Evolutionary conservation across 2,797 vertebrate species (phyloP).

Genomic region (Acanthurus leucopareius): DNA sequence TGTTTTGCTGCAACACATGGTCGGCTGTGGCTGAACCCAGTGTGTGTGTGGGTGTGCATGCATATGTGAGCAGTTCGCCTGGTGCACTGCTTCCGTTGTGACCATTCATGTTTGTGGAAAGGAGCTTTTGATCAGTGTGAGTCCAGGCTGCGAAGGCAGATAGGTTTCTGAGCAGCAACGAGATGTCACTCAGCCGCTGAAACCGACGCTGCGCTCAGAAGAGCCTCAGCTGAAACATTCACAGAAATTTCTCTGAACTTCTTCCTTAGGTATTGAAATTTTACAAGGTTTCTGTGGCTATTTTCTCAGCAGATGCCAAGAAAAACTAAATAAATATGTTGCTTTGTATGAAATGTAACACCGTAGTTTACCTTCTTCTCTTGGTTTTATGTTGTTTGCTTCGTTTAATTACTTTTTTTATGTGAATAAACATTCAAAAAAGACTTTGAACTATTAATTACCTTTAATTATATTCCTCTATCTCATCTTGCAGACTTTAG

Average conservation of each 20-base stretch:
- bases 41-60: background rate
- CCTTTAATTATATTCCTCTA: no score
- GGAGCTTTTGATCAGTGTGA: constrained; percentile 38
- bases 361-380: no score
- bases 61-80: background rate
- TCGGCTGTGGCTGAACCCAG: background rate
- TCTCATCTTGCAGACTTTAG: no score
- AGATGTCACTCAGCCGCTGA: background rate
- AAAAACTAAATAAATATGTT: no score
- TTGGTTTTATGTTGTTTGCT: no score
- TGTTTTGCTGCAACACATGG: background rate
- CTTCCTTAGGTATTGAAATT: background rate
- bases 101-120: constrained; percentile 7
- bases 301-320: no score
- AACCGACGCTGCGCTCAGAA: background rate
- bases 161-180: background rate
- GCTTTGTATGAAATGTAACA: no score
- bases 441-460: no score
- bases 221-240: background rate
- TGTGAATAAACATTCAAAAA: no score
- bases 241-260: background rate
- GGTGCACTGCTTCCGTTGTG: background rate
- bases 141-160: constrained; percentile 6
- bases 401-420: no score
- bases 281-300: no score